Percentiles rank a stretch among this genome's conserved stretches.
Evolutionary conservation across 2,888 invertebrate species (phyloP).

Genomic region (Euproctis similis): DNA sequence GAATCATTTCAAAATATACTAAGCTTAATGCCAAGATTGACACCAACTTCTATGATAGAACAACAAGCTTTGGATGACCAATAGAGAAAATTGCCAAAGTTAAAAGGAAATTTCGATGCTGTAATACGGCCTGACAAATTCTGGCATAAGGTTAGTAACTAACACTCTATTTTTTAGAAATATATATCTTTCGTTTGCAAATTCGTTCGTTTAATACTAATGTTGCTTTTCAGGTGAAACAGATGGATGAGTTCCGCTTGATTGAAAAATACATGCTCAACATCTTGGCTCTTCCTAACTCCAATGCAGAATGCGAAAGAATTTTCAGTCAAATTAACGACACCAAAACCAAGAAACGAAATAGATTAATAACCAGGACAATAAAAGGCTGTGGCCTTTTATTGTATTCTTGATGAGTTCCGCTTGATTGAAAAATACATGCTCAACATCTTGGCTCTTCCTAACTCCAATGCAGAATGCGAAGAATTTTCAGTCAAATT

Average conservation of each 20-base stretch:
- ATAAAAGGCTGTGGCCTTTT: slow-evolving; percentile 3
- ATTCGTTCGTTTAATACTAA: slow-evolving; percentile 1
- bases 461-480: slow-evolving; percentile 8
- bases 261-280: slow-evolving; percentile 6
- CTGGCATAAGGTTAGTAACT: slow-evolving; percentile 2
- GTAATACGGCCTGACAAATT: slow-evolving; percentile 2
- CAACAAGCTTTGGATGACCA: slow-evolving; percentile 10
- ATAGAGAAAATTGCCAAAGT: slow-evolving; percentile 9
- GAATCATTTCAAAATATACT: slow-evolving; percentile 10
- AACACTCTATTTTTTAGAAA: background rate
- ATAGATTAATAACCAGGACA: slow-evolving; percentile 7
- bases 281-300: slow-evolving; percentile 7
- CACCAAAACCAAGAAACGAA: slow-evolving; percentile 7
- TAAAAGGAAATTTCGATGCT: background rate
- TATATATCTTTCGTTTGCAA: background rate
- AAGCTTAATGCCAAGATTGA: slow-evolving; percentile 8
- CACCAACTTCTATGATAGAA: slow-evolving; percentile 6
- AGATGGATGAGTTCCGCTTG: slow-evolving; percentile 5
- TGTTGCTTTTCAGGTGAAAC: slow-evolving; percentile 1
- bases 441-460: slow-evolving; percentile 8
- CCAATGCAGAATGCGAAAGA: slow-evolving; percentile 9
- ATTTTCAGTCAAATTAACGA: slow-evolving; percentile 9
- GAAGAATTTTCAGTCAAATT: slow-evolving; percentile 9
- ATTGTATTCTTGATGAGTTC: slow-evolving; percentile 3
- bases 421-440: slow-evolving; percentile 6